Percentiles rank a stretch among this genome's conserved stretches.
Evolutionary conservation across 2,888 invertebrate species (phyloP).

Genomic region (Disparrhopalites patrizii): DNA sequence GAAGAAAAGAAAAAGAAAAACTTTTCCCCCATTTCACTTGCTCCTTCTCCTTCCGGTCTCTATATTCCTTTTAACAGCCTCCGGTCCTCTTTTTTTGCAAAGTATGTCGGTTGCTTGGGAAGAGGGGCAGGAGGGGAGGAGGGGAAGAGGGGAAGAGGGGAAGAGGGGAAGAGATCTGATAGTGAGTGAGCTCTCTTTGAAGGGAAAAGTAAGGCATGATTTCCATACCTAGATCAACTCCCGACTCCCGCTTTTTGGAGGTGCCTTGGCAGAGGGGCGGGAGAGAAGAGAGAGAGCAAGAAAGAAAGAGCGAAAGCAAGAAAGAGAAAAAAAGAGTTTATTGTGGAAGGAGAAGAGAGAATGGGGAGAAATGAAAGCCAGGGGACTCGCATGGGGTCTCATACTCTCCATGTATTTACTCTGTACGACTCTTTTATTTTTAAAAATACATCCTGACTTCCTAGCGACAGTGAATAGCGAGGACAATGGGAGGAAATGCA

Average conservation of each 20-base stretch:
- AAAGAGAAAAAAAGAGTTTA: neutral
- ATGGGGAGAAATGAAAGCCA: neutral
- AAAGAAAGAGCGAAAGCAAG: neutral
- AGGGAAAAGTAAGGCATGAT: constrained; percentile 7
- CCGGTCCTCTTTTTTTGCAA: neutral
- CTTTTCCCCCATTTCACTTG: no score
- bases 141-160: no score
- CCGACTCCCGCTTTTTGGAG: neutral
- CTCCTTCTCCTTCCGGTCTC: neutral
- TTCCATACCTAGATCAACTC: constrained; percentile 2
- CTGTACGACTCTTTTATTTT: no score
- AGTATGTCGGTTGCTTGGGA: neutral
- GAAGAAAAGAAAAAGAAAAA: neutral
- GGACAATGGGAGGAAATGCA: neutral
- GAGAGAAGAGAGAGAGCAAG: neutral
- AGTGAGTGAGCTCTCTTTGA: neutral
- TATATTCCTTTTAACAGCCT: neutral
- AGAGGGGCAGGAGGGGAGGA: neutral
- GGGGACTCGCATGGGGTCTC: neutral
- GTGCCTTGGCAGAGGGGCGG: no score
- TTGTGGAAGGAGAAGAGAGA: neutral
- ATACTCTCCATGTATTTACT: no score
- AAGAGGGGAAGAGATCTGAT: no score
- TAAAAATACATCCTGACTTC: no score
- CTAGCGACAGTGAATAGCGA: neutral